Base-by-base conservation (phyloP, 2,888 invertebrate genomes). In the Phorcus lineatus region DNA sequence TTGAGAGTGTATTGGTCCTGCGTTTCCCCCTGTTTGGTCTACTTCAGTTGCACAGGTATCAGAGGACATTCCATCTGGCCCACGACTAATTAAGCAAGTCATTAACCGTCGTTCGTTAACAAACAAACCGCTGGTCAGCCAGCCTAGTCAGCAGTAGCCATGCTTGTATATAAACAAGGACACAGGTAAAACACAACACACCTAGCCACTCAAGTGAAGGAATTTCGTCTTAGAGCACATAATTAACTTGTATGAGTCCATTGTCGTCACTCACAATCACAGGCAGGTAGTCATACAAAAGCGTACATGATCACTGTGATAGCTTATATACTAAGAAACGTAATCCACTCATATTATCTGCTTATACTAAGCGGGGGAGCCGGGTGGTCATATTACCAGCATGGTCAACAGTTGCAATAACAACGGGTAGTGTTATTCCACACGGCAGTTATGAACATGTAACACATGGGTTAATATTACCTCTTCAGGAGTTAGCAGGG, bases 51-150 rank as follows among this genome's bases (percentile, higher is more conserved):
- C 47, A 13, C 47, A 47, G 47, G 47, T 47, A 47, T 6, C 62
- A 22, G 28, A 9, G 28, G 24, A 62, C 28, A 28, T 62, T 22
- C 62, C 16, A 62, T 16, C 62, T 62, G 57, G 24, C 22, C 19
- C 22, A 62, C 24, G 62, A 28, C 62, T 62, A 62, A 62, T 62
- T 62, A 62, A 62, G 62, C 62, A 62, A 62, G 62, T 62, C 62
- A 62, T 62, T 62, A 62, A 28, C 28, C n/a, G 28, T 24, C 16
- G 62, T 16, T 28, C 24, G 28, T 28, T 16, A 62, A 28, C 62
- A 62, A 62, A 62, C 62, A 62, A 17, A 17, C 28, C 24, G 62
- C 24, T 62, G 62, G 62, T 62, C 62, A 62, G 62, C 22, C 24
- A 7, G 28, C 28, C 62, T 4, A 7, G 28, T 24, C 62, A 3